These are phyloP conservation scores for Forbesichthys papilliferus DNA, from an alignment of 2,113 vertebrate genomes.

Conservation along the genomic window DNA sequence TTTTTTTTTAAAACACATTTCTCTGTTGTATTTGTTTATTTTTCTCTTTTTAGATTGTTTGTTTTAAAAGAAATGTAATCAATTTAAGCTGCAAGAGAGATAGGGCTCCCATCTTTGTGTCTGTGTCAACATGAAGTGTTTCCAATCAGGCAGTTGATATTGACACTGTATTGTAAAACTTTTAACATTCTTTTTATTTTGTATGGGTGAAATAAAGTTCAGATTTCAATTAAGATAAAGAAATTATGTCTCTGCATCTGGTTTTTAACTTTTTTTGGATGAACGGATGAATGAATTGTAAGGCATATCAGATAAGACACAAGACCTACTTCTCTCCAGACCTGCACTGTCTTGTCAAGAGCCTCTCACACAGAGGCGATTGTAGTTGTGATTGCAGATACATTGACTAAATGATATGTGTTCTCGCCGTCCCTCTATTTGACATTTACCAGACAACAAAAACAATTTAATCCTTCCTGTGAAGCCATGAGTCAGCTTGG, in stretches of 20 bases:
- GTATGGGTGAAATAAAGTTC: slow-evolving; percentile 83
- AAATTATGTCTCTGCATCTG: background rate
- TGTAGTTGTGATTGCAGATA: slow-evolving; percentile 2
- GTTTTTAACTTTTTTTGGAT: slow-evolving; percentile 16
- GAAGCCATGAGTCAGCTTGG: slow-evolving; percentile 72
- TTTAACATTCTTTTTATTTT: slow-evolving; percentile 85
- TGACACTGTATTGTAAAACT: slow-evolving; percentile 77
- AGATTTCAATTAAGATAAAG: slow-evolving; percentile 69
- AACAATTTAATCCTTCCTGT: slow-evolving; percentile 79
- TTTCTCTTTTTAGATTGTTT: slow-evolving; percentile 73
- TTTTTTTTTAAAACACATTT: slow-evolving; percentile 25
- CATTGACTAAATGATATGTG: background rate
- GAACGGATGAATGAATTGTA: background rate
- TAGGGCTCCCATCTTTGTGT: slow-evolving; percentile 50
- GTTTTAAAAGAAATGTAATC: slow-evolving; percentile 55
- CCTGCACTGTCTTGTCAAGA: background rate
- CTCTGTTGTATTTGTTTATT: slow-evolving; percentile 28
- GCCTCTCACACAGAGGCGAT: slow-evolving; percentile 22
- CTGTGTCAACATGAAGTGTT: slow-evolving; percentile 65
- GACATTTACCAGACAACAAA: slow-evolving; percentile 39
- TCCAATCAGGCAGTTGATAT: slow-evolving; percentile 49
- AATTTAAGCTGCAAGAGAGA: slow-evolving; percentile 42
- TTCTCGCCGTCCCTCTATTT: slow-evolving; percentile 31
- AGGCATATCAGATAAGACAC: slow-evolving; percentile 48
- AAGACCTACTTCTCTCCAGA: slow-evolving; percentile 25